phyloP scores from a whole-genome alignment of 2,888 invertebrate species.

The Synanthedon andrenaeformis region DNA sequence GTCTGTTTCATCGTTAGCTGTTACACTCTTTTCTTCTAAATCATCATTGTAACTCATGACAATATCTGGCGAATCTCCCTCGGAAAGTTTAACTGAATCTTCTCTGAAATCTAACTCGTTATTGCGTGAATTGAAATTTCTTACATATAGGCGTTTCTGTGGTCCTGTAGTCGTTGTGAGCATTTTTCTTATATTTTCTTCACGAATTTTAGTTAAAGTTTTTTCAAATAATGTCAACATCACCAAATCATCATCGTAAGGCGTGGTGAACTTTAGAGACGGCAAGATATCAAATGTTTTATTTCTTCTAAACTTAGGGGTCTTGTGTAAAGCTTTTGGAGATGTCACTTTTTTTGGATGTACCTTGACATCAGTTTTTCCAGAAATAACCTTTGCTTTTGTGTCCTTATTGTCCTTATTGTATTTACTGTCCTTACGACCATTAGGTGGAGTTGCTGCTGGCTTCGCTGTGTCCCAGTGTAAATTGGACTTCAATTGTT shows the following conservation, averaged over 20 bases:
- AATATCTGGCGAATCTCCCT: conserved; percentile 9
- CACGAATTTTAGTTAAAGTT: conserved; percentile 28
- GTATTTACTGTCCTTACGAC: too few relatives aligned
- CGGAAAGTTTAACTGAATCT: conserved; percentile 12
- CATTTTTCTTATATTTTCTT: conserved; percentile 25
- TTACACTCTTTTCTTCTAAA: background rate
- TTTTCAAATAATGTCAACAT: conserved; percentile 35
- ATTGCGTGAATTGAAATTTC: conserved; percentile 17
- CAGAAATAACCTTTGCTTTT: too few relatives aligned
- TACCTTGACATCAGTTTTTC: too few relatives aligned
- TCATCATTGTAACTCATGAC: background rate
- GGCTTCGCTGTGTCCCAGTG: too few relatives aligned
- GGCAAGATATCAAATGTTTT: background rate
- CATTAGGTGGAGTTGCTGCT: too few relatives aligned
- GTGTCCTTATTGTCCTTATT: too few relatives aligned
- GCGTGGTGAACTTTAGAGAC: conserved; percentile 7
- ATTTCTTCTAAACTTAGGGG: background rate
- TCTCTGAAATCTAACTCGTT: conserved; percentile 16
- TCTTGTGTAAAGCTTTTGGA: conserved; percentile 3
- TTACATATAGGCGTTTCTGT: background rate
- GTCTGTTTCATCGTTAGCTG: conserved; percentile 4
- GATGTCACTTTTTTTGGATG: too few relatives aligned
- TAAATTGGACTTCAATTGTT: conserved; percentile 13
- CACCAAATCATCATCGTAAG: conserved; percentile 24
- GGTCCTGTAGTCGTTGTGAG: conserved; percentile 12